Evolutionary conservation across 2,797 vertebrate species (phyloP).

Genomic region (Iguana delicatissima): DNA sequence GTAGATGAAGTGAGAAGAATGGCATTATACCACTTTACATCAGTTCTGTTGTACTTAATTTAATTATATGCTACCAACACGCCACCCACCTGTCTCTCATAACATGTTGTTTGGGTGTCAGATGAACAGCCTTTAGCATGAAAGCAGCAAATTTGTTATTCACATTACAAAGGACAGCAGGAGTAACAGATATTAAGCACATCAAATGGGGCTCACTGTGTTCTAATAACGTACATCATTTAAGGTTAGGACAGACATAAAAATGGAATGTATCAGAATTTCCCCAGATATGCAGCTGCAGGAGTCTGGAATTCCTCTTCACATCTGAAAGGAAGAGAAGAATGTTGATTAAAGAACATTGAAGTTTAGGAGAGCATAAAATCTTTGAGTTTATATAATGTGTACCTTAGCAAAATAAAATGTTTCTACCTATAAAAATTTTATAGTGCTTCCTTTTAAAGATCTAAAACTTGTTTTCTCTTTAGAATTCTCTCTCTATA

Average conservation of each 20-base stretch:
- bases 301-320: constrained; percentile 36
- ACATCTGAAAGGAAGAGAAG: constrained; percentile 42
- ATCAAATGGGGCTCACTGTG: not conserved
- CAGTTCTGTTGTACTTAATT: not conserved
- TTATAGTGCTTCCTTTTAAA: not conserved
- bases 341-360: constrained; percentile 41
- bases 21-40: not conserved
- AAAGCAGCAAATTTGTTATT: not conserved
- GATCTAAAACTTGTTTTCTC: not conserved
- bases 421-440: not conserved
- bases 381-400: not conserved
- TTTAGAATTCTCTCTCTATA: not conserved
- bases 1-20: not conserved
- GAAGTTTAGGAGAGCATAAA: constrained; percentile 28
- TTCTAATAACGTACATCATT: not conserved
- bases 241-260: not conserved
- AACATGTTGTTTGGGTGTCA: not conserved
- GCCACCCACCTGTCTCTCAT: not conserved
- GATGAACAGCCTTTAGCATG: not conserved
- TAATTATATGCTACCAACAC: not conserved
- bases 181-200: not conserved
- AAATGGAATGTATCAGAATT: not conserved
- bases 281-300: constrained; percentile 2
- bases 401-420: not conserved
- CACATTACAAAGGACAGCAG: not conserved